A percentile compares a stretch with the other conserved stretches of the same genome.
Conservation (phyloP, 2,113 vertebrate genomes). For the Toxostoma redivivum region DNA sequence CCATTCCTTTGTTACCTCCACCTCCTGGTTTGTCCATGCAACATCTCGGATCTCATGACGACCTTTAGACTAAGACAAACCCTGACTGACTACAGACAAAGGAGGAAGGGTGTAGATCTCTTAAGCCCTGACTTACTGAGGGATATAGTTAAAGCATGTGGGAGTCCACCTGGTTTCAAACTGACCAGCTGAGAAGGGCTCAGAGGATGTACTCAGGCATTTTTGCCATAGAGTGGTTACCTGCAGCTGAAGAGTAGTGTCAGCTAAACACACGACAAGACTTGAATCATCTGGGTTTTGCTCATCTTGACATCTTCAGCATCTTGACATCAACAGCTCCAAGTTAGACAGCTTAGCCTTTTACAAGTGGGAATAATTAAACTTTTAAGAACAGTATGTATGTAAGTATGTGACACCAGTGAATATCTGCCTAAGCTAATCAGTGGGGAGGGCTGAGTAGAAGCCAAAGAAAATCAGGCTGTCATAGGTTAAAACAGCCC, state of each 20-base stretch:
- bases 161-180: neutral
- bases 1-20: neutral
- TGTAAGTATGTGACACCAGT: neutral
- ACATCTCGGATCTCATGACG: neutral
- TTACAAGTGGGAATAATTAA: neutral
- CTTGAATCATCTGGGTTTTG: accelerated
- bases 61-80: neutral
- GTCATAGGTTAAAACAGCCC: neutral
- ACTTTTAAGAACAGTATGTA: neutral
- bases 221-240: neutral
- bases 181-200: neutral
- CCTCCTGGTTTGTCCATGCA: neutral
- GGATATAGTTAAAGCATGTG: neutral
- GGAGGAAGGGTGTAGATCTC: neutral
- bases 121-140: neutral
- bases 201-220: neutral
- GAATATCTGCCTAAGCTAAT: neutral
- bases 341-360: neutral
- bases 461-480: neutral
- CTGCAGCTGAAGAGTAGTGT: neutral
- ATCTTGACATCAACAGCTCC: neutral
- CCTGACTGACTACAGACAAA: neutral
- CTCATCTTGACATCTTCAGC: neutral
- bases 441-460: neutral
- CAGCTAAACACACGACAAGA: neutral